Percentiles rank a stretch among this genome's conserved stretches.
phyloP scores from a whole-genome alignment of 2,888 invertebrate genomes.

The Alloscopus bannaensis region DNA sequence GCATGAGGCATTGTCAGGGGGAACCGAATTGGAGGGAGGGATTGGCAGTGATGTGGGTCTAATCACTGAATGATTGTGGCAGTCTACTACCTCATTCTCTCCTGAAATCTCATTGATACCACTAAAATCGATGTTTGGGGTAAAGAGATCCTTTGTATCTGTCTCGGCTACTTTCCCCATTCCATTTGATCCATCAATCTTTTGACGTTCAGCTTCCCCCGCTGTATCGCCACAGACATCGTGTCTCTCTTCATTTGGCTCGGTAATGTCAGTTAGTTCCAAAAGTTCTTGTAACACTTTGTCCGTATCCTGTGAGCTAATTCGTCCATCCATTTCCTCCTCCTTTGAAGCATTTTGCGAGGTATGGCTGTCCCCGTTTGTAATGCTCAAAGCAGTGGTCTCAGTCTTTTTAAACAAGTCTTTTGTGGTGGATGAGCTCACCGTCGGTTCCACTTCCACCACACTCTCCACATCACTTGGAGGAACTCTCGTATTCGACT shows the following conservation, averaged over 20 bases:
- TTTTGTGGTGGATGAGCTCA: conserved; percentile 20
- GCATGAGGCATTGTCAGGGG: not conserved
- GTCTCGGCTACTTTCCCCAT: too few species aligned
- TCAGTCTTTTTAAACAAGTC: conserved; percentile 10
- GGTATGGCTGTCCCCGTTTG: too few species aligned
- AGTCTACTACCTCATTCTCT: not conserved
- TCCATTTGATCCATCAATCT: conserved; percentile 4
- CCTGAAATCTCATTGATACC: not conserved
- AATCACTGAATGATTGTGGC: not conserved
- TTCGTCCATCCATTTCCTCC: conserved; percentile 5
- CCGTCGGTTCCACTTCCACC: conserved; percentile 38
- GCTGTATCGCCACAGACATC: not conserved
- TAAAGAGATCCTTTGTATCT: too few species aligned
- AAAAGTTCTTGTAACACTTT: conserved; percentile 21
- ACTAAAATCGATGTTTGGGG: too few species aligned
- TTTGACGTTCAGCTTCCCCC: not conserved
- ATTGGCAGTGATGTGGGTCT: not conserved
- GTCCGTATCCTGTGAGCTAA: not conserved
- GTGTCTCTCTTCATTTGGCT: not conserved
- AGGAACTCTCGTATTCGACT: too few species aligned
- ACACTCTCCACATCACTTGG: conserved; percentile 8
- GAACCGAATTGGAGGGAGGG: too few species aligned
- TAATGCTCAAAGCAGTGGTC: too few species aligned
- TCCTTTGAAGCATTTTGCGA: too few species aligned
- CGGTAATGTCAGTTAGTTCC: conserved; percentile 26